phyloP scores from a whole-genome alignment of 2,113 vertebrate species.

The Ginglymostoma cirratum region DNA sequence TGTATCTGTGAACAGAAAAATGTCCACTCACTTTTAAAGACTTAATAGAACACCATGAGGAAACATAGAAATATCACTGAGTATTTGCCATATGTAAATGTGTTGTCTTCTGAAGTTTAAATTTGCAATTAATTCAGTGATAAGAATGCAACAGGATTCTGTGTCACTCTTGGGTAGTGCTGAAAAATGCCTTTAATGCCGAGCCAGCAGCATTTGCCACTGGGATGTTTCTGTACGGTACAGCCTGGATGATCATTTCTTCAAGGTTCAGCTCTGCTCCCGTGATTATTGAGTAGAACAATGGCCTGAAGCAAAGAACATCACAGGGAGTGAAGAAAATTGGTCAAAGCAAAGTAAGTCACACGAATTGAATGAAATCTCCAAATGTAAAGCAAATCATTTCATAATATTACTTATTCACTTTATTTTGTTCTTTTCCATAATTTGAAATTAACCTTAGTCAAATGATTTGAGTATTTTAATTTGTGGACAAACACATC shows the following conservation, averaged over 20 bases:
- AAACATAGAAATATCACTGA: neutral
- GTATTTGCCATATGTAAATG: neutral
- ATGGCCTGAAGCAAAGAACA: neutral
- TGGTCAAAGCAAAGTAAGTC: neutral
- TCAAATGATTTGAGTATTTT: neutral
- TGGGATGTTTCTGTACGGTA: neutral
- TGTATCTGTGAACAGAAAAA: constrained; percentile 58
- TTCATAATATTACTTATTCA: neutral
- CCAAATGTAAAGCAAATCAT: neutral
- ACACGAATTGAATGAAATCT: neutral
- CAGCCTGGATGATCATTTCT: neutral
- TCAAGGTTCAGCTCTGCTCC: neutral
- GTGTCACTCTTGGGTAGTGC: neutral
- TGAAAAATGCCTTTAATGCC: neutral
- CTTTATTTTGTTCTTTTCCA: neutral
- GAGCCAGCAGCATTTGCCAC: neutral
- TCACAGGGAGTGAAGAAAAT: neutral
- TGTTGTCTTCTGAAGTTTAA: neutral
- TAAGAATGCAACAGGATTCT: neutral
- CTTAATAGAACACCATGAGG: neutral
- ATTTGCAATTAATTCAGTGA: neutral
- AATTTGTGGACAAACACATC: neutral
- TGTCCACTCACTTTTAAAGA: neutral
- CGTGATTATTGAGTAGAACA: neutral
- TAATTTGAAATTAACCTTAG: neutral